Base-by-base conservation (phyloP, 2,888 invertebrate genomes). In the Bombylius discolor region DNA sequence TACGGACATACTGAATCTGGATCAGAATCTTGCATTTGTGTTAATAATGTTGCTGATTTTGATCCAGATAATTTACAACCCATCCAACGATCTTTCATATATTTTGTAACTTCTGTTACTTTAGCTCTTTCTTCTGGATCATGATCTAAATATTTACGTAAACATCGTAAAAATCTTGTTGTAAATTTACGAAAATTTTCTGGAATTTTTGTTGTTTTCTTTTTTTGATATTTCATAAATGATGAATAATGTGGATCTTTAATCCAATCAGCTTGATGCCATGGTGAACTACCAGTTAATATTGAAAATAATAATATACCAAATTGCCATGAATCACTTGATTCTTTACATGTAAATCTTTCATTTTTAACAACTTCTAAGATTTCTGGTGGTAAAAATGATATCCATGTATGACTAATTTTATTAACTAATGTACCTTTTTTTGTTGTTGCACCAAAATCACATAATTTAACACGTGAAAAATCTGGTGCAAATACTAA, bases 251-350 rank as follows among this genome's bases (percentile, higher is more conserved):
- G 81, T 4, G 79, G 76, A 68, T 89, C 87, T 67, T 84, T 83
- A 64, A 85, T 84, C 67, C 83, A 79, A 65, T 87, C 84, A 1
- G 86, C 84, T 47, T 79, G 77, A 62, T 80, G 78, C 85, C 85
- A 87, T 0, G 86, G 86, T 13, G 82, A 79, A 55, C 78, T 82
- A 2, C 87, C 86, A 1, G 85, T 84, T 51, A 89, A 72, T 49
- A 73, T 69, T 56, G 71, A 69, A 56, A 69, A 74, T 58, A 74
- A 59, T 47, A 74, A 66, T 60, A 89, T 83, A 6, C 84, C 88
- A 61, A 87, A 79, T 62, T 87, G 86, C 88, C 88, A 89, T 42
- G 84, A 82, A 67, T 89, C 89, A 14, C 81, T 80, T 50, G 80
- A 77, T 7, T 80, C 74, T 63, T 81, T 78, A 61, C 87, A 85